A percentile compares a stretch with the other conserved stretches of the same genome.
Evolutionary conservation across 2,113 vertebrate genomes (phyloP).

Genomic region (Genyomyrus donnyi): DNA sequence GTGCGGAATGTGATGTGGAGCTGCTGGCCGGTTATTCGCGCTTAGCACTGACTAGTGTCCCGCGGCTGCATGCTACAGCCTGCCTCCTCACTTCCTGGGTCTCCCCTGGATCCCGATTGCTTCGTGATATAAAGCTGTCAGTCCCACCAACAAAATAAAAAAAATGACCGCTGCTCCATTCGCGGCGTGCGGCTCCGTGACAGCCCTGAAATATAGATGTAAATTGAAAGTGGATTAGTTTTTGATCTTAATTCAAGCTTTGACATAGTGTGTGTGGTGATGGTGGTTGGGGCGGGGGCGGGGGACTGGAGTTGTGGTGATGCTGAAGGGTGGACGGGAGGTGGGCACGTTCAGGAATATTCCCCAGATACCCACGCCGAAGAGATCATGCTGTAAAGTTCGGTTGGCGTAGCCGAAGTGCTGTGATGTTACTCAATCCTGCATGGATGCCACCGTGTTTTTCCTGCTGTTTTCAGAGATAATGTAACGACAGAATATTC

Average conservation of each 20-base stretch:
- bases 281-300: not conserved
- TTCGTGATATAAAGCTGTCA: conserved; percentile 99
- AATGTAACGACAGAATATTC: conserved; percentile 21
- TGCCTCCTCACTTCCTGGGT: conserved; percentile 79
- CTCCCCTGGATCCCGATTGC: conserved; percentile 87
- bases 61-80: conserved; percentile 41
- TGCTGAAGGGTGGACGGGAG: not conserved
- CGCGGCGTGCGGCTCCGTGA: conserved; percentile 75
- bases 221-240: conserved; percentile 95
- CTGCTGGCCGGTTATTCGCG: conserved; percentile 22
- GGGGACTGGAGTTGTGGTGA: conserved; percentile 40
- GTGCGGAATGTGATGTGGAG: not conserved
- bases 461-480: not conserved
- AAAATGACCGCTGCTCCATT: conserved; percentile 81
- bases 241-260: conserved; percentile 90
- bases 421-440: not conserved
- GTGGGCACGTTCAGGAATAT: not conserved
- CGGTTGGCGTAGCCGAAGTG: not conserved
- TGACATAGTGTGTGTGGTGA: conserved; percentile 72
- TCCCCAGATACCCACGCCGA: conserved; percentile 1
- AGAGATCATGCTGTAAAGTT: conserved; percentile 15
- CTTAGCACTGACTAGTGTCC: conserved; percentile 38
- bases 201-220: conserved; percentile 95
- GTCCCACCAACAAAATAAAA: conserved; percentile 85
- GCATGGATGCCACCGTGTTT: not conserved